Conservation (phyloP, 2,797 vertebrate genomes). For the Rousettus madagascariensis region DNA sequence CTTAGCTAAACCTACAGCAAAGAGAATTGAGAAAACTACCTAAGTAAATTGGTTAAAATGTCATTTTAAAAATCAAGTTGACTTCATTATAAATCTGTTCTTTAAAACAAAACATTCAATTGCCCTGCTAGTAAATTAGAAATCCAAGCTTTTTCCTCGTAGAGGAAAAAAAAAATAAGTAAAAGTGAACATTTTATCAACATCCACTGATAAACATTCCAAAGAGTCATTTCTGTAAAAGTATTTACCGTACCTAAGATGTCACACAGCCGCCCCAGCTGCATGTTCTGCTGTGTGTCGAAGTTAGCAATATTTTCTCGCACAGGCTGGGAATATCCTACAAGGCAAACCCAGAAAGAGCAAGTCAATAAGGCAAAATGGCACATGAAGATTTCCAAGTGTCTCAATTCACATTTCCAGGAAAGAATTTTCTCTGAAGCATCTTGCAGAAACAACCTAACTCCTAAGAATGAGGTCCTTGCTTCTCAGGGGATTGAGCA, state of each 20-base stretch:
- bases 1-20: not conserved
- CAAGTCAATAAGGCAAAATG: not conserved
- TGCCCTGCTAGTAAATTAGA: not conserved
- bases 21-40: constrained; percentile 29
- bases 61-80: constrained; percentile 20
- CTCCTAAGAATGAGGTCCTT: not conserved
- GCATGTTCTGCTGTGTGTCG: constrained; percentile 88
- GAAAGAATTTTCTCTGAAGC: not conserved
- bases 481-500: not conserved
- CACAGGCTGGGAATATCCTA: constrained; percentile 88
- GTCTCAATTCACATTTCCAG: not conserved
- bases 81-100: constrained; percentile 17
- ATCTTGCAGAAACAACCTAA: not conserved
- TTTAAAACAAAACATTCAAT: constrained; percentile 56
- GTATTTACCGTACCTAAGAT: constrained; percentile 85
- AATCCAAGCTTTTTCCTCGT: not conserved
- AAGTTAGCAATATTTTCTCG: constrained; percentile 83
- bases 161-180: not conserved
- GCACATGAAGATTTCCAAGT: not conserved
- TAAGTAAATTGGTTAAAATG: constrained; percentile 24
- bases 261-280: constrained; percentile 92
- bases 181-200: constrained; percentile 23
- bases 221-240: not conserved
- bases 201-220: not conserved
- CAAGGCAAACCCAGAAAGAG: constrained; percentile 71